Conservation (phyloP, 2,113 vertebrate genomes). For the Monopterus albus region DNA sequence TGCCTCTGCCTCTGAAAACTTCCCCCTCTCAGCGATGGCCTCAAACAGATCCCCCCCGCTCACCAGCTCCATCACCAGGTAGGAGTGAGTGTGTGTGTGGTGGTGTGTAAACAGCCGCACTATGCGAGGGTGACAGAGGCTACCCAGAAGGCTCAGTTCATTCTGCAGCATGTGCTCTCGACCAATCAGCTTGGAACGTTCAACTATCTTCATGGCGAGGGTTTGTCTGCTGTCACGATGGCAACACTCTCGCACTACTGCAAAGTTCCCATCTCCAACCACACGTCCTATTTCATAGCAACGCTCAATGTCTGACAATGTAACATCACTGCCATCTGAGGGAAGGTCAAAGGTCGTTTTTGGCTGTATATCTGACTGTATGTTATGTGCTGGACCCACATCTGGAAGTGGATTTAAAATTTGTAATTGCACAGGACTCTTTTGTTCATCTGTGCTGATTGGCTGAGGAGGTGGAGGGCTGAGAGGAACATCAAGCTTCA, state of each 20-base stretch:
- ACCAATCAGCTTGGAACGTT: conserved; percentile 91
- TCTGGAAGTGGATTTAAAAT: conserved; percentile 30
- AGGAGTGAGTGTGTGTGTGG: conserved; percentile 89
- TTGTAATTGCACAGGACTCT: conserved; percentile 18
- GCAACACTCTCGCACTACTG: conserved; percentile 89
- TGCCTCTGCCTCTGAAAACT: conserved; percentile 88
- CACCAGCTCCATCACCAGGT: conserved; percentile 93
- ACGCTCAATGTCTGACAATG: conserved; percentile 82
- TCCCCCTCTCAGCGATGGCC: conserved; percentile 90
- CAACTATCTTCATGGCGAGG: conserved; percentile 93
- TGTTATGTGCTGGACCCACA: conserved; percentile 15
- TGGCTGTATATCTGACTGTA: conserved; percentile 11
- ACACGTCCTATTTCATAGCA: conserved; percentile 89
- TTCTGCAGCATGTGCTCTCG: conserved; percentile 97
- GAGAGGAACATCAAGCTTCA: background rate
- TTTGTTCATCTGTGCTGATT: conserved; percentile 36
- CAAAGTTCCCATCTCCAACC: conserved; percentile 96
- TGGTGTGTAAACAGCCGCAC: conserved; percentile 91
- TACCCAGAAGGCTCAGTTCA: conserved; percentile 90
- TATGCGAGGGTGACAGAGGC: conserved; percentile 92
- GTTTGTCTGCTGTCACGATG: conserved; percentile 78
- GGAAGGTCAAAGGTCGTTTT: conserved; percentile 37
- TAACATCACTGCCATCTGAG: conserved; percentile 50
- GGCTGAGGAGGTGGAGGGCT: conserved; percentile 19
- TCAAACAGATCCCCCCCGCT: conserved; percentile 95